Conservation (phyloP, 35 echinoderm and acorn worm species). For the Lytechinus pictus region DNA sequence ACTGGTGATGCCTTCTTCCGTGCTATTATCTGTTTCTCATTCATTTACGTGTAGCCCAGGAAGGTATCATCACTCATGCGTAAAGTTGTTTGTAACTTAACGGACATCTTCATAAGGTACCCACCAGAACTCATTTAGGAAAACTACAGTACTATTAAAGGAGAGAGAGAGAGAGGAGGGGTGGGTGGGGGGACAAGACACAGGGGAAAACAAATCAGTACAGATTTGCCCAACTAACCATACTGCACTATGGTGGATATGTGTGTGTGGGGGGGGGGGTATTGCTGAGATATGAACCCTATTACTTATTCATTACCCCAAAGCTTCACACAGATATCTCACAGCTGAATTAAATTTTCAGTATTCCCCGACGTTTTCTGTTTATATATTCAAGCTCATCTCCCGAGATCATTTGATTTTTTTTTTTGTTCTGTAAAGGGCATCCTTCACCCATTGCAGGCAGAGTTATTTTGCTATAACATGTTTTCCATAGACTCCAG, state of each 20-base stretch:
- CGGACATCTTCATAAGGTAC: too few species aligned
- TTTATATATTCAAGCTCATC: background rate
- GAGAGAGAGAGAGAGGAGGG: background rate
- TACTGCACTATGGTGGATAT: too few species aligned
- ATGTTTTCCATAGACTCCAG: too few species aligned
- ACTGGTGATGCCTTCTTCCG: too few species aligned
- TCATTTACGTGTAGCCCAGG: too few species aligned
- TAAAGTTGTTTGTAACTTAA: too few species aligned
- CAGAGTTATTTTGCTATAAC: too few species aligned
- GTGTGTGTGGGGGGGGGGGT: background rate
- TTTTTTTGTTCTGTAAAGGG: background rate
- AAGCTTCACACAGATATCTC: background rate
- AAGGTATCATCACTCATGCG: too few species aligned
- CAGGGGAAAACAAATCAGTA: background rate
- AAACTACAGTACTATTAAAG: background rate
- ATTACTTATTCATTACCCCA: background rate
- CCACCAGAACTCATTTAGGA: too few species aligned
- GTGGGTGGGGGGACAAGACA: background rate
- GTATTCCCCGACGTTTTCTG: background rate
- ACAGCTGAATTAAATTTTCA: slow-evolving; percentile 13
- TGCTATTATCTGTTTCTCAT: too few species aligned
- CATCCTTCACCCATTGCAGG: too few species aligned
- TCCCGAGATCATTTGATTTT: background rate
- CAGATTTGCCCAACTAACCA: background rate
- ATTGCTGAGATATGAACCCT: background rate